Evolutionary conservation across 1,140 invertebrate species (phyloP).

Genomic region (Adelges cooleyi): DNA sequence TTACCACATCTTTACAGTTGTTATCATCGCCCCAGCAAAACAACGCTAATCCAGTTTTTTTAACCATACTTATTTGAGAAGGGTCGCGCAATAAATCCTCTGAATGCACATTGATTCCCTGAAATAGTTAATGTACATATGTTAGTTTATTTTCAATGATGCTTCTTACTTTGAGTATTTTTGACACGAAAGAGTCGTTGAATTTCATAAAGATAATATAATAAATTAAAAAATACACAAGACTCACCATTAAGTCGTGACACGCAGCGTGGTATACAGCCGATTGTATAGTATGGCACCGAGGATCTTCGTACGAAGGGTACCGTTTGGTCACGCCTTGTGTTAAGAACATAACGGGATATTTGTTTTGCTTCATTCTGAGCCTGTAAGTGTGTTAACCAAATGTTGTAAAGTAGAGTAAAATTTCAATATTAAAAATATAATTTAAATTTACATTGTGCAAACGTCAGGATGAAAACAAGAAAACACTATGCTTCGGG

Average conservation of each 20-base stretch:
- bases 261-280: slow-evolving; percentile 70
- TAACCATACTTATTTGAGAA: slow-evolving; percentile 55
- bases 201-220: no score
- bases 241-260: slow-evolving; percentile 56
- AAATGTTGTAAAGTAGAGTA: neutral
- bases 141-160: no score
- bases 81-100: slow-evolving; percentile 79
- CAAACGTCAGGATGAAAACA: slow-evolving; percentile 93
- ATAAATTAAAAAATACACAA: neutral
- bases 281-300: slow-evolving; percentile 66
- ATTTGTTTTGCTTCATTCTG: slow-evolving; percentile 84
- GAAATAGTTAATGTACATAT: slow-evolving; percentile 14
- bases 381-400: slow-evolving; percentile 41
- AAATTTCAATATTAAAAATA: neutral
- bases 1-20: slow-evolving; percentile 76
- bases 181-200: neutral
- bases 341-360: slow-evolving; percentile 87
- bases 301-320: slow-evolving; percentile 66
- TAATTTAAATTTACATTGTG: slow-evolving; percentile 50
- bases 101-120: slow-evolving; percentile 81
- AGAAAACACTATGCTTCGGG: slow-evolving; percentile 76
- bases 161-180: no score
- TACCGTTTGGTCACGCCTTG: slow-evolving; percentile 72
- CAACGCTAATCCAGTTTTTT: slow-evolving; percentile 64
- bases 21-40: slow-evolving; percentile 97